Evolutionary conservation across 92 coral and sea anemone species (phyloP).

Genomic region (Palythoa grandiflora): DNA sequence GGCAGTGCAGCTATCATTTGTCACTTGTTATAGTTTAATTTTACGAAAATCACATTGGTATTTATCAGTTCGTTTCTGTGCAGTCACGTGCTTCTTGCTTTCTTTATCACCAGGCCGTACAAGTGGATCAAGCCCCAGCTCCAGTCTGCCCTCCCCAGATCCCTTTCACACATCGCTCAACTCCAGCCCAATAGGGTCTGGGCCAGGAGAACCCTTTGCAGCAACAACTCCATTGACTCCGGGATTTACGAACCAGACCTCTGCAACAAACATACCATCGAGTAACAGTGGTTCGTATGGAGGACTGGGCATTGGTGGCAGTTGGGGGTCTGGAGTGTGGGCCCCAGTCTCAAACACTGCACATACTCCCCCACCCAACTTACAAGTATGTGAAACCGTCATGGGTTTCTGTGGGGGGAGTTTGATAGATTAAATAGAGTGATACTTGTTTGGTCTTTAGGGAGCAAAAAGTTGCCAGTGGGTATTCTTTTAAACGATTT

Average conservation of each 20-base stretch:
- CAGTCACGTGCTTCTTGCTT: not conserved
- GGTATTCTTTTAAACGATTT: not conserved
- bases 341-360: conserved; percentile 76
- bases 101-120: conserved; percentile 23
- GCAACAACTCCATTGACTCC: conserved; percentile 63
- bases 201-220: conserved; percentile 64
- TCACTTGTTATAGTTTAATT: too few species aligned
- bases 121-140: conserved; percentile 40
- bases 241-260: conserved; percentile 57
- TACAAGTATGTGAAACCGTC: conserved; percentile 13
- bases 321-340: conserved; percentile 95
- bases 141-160: conserved; percentile 57
- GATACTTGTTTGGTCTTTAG: not conserved
- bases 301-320: conserved; percentile 87
- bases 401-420: not conserved
- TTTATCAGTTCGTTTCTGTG: not conserved
- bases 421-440: not conserved
- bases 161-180: conserved; percentile 45
- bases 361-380: conserved; percentile 43
- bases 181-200: conserved; percentile 42
- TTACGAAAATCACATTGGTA: not conserved
- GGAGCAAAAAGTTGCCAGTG: not conserved
- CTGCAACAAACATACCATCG: conserved; percentile 61
- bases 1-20: too few species aligned
- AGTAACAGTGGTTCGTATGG: conserved; percentile 78